Conservation (phyloP, 2,113 vertebrate species). For the Colaptes auratus region DNA sequence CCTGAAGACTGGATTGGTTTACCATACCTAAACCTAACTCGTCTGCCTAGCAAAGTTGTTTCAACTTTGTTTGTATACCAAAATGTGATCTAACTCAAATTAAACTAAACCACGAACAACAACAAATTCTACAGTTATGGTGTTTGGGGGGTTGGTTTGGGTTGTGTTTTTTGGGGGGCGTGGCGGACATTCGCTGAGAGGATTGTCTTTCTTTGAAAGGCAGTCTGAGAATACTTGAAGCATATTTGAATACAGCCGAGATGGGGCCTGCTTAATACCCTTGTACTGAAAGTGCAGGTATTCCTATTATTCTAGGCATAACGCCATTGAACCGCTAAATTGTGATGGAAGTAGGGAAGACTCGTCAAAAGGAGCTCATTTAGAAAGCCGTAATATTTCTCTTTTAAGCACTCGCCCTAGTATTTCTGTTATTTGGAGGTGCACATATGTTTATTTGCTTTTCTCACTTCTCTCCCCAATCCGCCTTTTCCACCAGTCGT, state of each 20-base stretch:
- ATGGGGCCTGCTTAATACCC: not conserved
- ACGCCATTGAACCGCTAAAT: not conserved
- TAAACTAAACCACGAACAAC: not conserved
- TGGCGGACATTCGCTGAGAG: rapidly evolving
- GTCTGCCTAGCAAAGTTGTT: not conserved
- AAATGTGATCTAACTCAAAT: not conserved
- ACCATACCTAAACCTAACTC: not conserved
- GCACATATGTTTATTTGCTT: constrained; percentile 1
- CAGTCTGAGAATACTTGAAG: not conserved
- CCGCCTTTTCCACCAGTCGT: not conserved
- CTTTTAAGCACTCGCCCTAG: not conserved
- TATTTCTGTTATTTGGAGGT: not conserved
- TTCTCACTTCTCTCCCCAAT: not conserved
- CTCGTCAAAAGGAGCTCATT: not conserved
- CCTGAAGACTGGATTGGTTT: not conserved
- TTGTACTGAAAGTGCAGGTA: constrained; percentile 33
- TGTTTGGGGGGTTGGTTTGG: not conserved
- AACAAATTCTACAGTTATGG: not conserved
- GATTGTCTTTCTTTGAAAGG: not conserved
- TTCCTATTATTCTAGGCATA: constrained; percentile 6
- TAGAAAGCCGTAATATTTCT: not conserved
- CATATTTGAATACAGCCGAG: not conserved
- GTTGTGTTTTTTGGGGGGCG: rapidly evolving
- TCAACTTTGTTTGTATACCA: not conserved
- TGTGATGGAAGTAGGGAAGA: not conserved